Evolutionary conservation across 2,113 vertebrate species (phyloP).

Genomic region (Cathartes aura): DNA sequence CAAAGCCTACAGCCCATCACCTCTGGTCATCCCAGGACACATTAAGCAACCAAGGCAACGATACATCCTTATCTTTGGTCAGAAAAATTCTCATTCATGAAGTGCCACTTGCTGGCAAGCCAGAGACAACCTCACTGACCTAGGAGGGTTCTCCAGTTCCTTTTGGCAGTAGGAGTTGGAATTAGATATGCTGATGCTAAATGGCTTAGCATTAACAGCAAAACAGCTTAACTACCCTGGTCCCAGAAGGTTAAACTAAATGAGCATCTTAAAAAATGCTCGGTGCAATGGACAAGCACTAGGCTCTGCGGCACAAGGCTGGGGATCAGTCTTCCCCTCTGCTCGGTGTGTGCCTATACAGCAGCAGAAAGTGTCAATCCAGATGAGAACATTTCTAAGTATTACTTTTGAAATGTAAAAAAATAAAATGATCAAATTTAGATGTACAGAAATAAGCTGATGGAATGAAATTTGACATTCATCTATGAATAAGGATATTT

Average conservation of each 20-base stretch:
- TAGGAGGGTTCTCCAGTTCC: not conserved
- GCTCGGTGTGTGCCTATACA: not conserved
- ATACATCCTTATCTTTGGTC: not conserved
- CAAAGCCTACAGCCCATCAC: not conserved
- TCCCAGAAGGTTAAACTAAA: slow-evolving; percentile 37
- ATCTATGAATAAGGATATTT: not conserved
- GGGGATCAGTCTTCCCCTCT: not conserved
- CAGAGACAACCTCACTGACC: not conserved
- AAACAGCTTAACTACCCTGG: slow-evolving; percentile 17
- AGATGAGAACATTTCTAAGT: not conserved
- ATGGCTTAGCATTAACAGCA: slow-evolving; percentile 36
- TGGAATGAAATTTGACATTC: not conserved
- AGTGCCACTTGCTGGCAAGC: not conserved
- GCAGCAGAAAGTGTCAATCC: not conserved
- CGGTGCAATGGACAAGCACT: not conserved
- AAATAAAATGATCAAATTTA: not conserved
- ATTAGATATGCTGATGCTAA: slow-evolving; percentile 26
- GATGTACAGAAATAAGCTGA: not conserved
- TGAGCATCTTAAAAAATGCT: slow-evolving; percentile 2
- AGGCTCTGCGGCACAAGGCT: not conserved
- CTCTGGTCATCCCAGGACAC: not conserved
- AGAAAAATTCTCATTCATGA: not conserved
- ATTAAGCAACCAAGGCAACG: not conserved
- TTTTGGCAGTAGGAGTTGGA: not conserved
- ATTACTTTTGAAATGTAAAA: not conserved